These are phyloP conservation scores for Anoncus sp. DNA, from an alignment of 2,888 invertebrate genomes.

Conservation along the genomic window DNA sequence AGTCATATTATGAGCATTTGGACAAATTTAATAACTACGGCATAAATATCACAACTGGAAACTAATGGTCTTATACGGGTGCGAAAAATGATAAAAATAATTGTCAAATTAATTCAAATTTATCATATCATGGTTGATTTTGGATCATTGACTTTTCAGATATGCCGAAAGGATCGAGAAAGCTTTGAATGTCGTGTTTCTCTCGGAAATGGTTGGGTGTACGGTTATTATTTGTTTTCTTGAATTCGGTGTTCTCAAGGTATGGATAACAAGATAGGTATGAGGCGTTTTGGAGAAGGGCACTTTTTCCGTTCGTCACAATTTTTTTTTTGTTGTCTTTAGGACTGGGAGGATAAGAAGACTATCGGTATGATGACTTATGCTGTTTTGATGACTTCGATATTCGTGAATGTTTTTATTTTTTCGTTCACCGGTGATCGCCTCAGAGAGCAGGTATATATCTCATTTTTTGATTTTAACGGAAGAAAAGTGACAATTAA, in stretches of 20 bases:
- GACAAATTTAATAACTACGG: no score
- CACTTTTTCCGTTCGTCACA: background rate
- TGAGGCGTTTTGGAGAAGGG: background rate
- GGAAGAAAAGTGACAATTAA: no score
- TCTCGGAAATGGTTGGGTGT: slow-evolving; percentile 76
- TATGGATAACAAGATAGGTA: slow-evolving; percentile 24
- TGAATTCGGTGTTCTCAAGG: slow-evolving; percentile 74
- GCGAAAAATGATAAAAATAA: background rate
- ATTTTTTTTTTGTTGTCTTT: slow-evolving; percentile 27
- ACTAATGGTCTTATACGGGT: no score
- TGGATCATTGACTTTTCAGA: slow-evolving; percentile 61
- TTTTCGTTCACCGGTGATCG: slow-evolving; percentile 76
- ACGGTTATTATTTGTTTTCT: slow-evolving; percentile 76
- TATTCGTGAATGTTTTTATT: slow-evolving; percentile 76
- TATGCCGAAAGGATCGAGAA: slow-evolving; percentile 76
- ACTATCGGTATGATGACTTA: slow-evolving; percentile 73
- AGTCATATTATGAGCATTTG: no score
- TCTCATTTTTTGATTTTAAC: background rate
- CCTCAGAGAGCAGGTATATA: slow-evolving; percentile 73
- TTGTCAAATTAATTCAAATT: background rate
- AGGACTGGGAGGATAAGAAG: slow-evolving; percentile 75
- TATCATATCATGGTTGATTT: background rate
- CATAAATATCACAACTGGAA: no score
- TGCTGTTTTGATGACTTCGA: slow-evolving; percentile 73
- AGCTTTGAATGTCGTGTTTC: slow-evolving; percentile 74